These are phyloP conservation scores for Phylloscopus whistleri DNA, from an alignment of 2,113 vertebrate species.

Conservation along the genomic window DNA sequence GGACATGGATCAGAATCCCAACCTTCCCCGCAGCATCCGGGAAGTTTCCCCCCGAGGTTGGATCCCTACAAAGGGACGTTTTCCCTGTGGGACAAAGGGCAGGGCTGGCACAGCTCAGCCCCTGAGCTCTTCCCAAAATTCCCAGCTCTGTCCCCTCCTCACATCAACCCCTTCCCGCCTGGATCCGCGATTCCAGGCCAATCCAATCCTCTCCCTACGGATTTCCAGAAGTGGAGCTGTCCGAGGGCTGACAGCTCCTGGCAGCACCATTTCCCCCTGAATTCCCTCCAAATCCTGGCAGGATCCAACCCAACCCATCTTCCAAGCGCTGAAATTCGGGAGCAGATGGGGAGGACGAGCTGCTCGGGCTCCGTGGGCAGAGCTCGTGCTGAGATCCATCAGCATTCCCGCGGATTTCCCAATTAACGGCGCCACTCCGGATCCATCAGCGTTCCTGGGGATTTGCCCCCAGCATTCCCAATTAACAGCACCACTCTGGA, in stretches of 20 bases:
- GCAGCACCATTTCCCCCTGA: not conserved
- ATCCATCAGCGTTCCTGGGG: not conserved
- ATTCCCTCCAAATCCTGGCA: not conserved
- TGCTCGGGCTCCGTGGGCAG: not conserved
- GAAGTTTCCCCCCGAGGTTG: not conserved
- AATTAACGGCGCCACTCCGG: not conserved
- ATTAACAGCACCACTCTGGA: not conserved
- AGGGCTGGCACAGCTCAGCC: not conserved
- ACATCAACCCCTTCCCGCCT: not conserved
- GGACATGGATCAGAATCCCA: not conserved
- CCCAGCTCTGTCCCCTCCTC: not conserved
- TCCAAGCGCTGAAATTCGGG: not conserved
- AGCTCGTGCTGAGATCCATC: not conserved
- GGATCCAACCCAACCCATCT: not conserved
- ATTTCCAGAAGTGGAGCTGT: not conserved
- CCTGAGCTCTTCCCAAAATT: accelerated
- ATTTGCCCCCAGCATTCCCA: not conserved
- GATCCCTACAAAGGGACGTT: accelerated
- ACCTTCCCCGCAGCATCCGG: not conserved
- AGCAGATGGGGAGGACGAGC: not conserved
- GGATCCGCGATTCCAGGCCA: not conserved
- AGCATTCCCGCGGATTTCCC: not conserved
- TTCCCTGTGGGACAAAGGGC: not conserved
- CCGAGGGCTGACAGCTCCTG: not conserved
- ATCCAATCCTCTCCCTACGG: not conserved